A percentile compares a stretch with the other conserved stretches of the same genome.
Evolutionary conservation across 2,113 vertebrate species (phyloP).

Genomic region (Centropristis striata): DNA sequence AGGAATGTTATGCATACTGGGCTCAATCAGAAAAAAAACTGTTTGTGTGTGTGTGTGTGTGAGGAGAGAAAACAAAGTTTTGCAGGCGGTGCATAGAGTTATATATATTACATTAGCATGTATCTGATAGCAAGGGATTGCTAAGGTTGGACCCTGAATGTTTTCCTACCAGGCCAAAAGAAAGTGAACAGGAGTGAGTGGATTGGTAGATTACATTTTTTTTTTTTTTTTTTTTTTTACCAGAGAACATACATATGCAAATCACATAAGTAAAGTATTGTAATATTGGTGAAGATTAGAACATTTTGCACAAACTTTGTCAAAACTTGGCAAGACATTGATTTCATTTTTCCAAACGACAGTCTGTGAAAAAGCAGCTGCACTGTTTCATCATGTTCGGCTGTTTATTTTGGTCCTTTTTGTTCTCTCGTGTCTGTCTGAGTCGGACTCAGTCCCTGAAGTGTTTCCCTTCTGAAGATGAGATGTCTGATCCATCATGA

Average conservation of each 20-base stretch:
- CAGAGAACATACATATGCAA: background rate
- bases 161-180: no score
- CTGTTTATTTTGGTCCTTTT: slow-evolving; percentile 24
- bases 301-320: background rate
- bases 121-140: no score
- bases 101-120: no score
- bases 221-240: no score
- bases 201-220: no score
- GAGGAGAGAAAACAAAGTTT: no score
- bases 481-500: slow-evolving; percentile 20
- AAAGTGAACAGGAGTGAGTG: background rate
- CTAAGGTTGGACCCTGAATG: no score
- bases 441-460: background rate
- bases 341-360: background rate
- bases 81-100: no score
- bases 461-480: slow-evolving; percentile 7
- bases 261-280: background rate
- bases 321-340: background rate
- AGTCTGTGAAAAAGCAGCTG: background rate
- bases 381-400: background rate
- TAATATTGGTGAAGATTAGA: background rate
- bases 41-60: no score
- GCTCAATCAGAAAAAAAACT: no score
- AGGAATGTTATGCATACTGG: no score
- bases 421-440: background rate